Conservation (phyloP, 2,113 vertebrate species). For the Eleginops maclovinus region DNA sequence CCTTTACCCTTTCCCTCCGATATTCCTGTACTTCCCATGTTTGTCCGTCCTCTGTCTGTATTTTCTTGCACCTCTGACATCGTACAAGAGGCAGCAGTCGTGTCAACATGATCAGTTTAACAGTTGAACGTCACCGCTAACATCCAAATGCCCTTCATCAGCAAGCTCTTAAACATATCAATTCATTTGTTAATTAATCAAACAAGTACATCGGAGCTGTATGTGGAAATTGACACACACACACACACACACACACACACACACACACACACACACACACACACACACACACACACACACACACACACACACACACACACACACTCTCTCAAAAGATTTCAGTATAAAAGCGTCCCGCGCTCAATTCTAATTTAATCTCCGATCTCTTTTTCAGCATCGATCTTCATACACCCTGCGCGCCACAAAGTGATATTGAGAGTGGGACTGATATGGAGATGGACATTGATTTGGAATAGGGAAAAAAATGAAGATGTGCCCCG, state of each 20-base stretch:
- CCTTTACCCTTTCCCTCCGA: not conserved
- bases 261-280: constrained; percentile 21
- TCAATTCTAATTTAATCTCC: constrained; percentile 80
- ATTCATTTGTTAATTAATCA: constrained; percentile 80
- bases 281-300: not conserved
- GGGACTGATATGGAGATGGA: constrained; percentile 75
- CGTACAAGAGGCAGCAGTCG: not conserved
- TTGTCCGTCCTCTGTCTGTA: not conserved
- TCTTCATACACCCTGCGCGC: constrained; percentile 49
- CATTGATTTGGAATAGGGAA: constrained; percentile 70
- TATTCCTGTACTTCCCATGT: not conserved
- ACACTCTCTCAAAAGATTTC: constrained; percentile 28
- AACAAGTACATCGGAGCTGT: constrained; percentile 16
- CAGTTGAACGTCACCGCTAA: not conserved
- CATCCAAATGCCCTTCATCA: constrained; percentile 54
- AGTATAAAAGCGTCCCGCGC: constrained; percentile 49
- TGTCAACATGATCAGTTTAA: constrained; percentile 33
- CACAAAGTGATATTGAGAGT: constrained; percentile 65
- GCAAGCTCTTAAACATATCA: constrained; percentile 62
- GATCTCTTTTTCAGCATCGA: constrained; percentile 77
- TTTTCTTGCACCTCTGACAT: constrained; percentile 17
- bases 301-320: constrained; percentile 21
- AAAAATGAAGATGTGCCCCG: constrained; percentile 26
- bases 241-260: not conserved
- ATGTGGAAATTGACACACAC: constrained; percentile 66